phyloP scores from a whole-genome alignment of 2,888 invertebrate genomes.

The Rhingia campestris region DNA sequence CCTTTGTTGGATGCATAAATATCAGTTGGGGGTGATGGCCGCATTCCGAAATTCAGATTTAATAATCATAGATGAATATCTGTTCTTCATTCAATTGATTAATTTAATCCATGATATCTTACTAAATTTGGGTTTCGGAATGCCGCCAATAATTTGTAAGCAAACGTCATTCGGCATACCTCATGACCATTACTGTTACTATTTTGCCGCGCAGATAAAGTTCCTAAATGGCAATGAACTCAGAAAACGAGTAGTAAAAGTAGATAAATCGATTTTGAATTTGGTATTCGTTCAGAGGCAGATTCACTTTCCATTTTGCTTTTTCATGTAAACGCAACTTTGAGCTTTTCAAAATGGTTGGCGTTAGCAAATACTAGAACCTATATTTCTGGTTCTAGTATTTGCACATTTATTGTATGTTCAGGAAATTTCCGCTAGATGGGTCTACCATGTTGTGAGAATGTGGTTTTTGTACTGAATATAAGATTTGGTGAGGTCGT shows the following conservation, averaged over 20 bases:
- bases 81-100: too few relatives aligned
- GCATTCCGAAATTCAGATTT: too few relatives aligned
- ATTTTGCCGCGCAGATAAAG: not conserved
- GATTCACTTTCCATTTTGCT: constrained; percentile 28
- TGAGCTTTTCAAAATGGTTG: constrained; percentile 7
- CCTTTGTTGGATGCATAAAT: too few relatives aligned
- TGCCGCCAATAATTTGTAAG: too few relatives aligned
- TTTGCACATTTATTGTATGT: not conserved
- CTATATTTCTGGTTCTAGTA: not conserved
- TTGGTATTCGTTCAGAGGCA: constrained; percentile 4
- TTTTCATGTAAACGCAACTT: not conserved
- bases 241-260: constrained; percentile 3
- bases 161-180: too few relatives aligned
- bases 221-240: constrained; percentile 30
- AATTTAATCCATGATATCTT: too few relatives aligned
- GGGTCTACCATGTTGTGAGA: not conserved
- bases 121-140: too few relatives aligned
- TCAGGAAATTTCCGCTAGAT: constrained; percentile 11
- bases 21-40: too few relatives aligned
- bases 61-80: too few relatives aligned
- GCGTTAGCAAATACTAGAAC: constrained; percentile 35
- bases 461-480: constrained; percentile 5
- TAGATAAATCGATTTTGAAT: constrained; percentile 28
- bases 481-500: not conserved
- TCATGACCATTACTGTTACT: not conserved